Evolutionary conservation across 2,888 invertebrate genomes (phyloP).

Genomic region (Stomorhina lunata): DNA sequence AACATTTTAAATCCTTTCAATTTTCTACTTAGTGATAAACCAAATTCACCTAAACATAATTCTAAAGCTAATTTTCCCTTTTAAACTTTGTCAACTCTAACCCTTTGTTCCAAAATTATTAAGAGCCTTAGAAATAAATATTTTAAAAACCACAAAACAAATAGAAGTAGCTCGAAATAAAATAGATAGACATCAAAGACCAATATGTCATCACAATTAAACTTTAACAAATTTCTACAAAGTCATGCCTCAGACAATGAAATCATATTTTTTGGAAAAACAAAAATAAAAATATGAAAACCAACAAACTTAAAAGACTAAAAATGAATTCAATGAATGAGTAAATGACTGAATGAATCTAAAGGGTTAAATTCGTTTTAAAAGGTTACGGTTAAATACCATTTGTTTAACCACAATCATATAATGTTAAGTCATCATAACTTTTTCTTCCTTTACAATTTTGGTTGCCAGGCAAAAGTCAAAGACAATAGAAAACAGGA

Average conservation of each 20-base stretch:
- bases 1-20: constrained; percentile 8
- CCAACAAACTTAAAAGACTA: constrained; percentile 47
- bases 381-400: constrained; percentile 73
- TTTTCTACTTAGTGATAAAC: not conserved
- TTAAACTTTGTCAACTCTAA: not conserved
- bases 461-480: constrained; percentile 48
- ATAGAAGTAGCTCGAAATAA: not conserved
- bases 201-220: constrained; percentile 66
- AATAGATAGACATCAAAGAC: constrained; percentile 65
- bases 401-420: constrained; percentile 71
- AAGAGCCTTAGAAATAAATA: not conserved
- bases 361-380: constrained; percentile 72
- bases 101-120: not conserved
- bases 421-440: constrained; percentile 69
- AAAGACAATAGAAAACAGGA: constrained; percentile 53
- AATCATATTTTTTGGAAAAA: constrained; percentile 43
- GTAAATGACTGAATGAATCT: constrained; percentile 19
- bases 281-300: constrained; percentile 23
- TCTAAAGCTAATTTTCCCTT: not conserved
- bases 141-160: constrained; percentile 39
- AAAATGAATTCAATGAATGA: constrained; percentile 22
- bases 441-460: no score
- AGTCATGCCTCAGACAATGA: constrained; percentile 63
- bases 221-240: constrained; percentile 62
- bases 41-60: no score